Evolutionary conservation across 2,797 vertebrate genomes (phyloP).

Genomic region (Chrosomus eos): DNA sequence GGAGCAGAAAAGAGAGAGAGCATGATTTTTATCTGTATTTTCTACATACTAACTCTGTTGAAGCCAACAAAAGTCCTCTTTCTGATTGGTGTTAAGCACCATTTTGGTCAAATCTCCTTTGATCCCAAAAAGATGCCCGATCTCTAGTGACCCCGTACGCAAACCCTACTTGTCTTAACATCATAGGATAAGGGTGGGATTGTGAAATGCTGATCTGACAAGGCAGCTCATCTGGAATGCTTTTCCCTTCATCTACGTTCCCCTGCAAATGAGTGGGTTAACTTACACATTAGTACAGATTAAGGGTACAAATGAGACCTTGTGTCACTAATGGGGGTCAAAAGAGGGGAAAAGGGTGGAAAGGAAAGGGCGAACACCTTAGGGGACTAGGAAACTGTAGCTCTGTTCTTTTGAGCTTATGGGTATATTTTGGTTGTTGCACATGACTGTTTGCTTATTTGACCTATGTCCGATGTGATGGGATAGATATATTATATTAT

Average conservation of each 20-base stretch:
- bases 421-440: background rate
- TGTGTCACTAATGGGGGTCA: slow-evolving; percentile 58
- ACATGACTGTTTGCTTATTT: background rate
- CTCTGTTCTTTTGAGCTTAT: slow-evolving; percentile 20
- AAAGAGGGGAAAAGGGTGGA: slow-evolving; percentile 25
- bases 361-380: slow-evolving; percentile 34
- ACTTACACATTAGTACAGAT: slow-evolving; percentile 50
- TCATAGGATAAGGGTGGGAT: slow-evolving; percentile 22
- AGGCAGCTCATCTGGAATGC: slow-evolving; percentile 22
- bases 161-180: slow-evolving; percentile 32
- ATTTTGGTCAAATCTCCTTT: slow-evolving; percentile 42
- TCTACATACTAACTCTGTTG: background rate
- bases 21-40: slow-evolving; percentile 20
- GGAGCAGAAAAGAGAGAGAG: slow-evolving; percentile 21
- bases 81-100: slow-evolving; percentile 29
- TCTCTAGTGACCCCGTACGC: slow-evolving; percentile 47
- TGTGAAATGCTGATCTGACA: slow-evolving; percentile 48
- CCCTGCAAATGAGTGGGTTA: slow-evolving; percentile 25
- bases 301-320: slow-evolving; percentile 59
- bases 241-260: slow-evolving; percentile 16
- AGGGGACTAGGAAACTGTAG: slow-evolving; percentile 44
- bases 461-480: background rate
- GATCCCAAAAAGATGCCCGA: slow-evolving; percentile 39
- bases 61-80: slow-evolving; percentile 23
- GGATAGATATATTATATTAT: too few species aligned